These are phyloP conservation scores for Aegithalos caudatus DNA, from an alignment of 2,113 vertebrate genomes.

Conservation along the genomic window DNA sequence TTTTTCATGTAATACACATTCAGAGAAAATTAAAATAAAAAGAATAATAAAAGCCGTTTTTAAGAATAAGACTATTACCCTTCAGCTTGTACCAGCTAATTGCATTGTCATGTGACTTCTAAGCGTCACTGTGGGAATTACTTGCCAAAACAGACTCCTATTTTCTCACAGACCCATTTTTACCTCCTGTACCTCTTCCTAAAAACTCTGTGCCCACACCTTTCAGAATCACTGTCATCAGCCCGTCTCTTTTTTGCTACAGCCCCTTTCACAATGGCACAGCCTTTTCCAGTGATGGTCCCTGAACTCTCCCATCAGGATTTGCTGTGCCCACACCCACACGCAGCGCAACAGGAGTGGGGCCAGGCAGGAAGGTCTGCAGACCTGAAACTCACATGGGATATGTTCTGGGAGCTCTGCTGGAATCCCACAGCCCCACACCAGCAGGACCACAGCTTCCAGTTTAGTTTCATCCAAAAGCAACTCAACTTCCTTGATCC, in stretches of 20 bases:
- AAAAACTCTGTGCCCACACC: background rate
- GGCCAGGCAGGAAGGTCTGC: background rate
- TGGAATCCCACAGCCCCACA: background rate
- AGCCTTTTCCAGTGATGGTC: background rate
- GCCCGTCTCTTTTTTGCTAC: background rate
- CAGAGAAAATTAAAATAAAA: background rate
- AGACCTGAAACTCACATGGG: fast-evolving
- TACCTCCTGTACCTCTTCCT: background rate
- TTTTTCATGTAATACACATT: background rate
- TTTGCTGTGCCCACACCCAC: background rate
- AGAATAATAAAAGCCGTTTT: background rate
- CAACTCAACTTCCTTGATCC: background rate
- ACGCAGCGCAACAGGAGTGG: background rate
- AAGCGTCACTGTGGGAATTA: background rate
- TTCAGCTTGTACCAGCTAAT: background rate
- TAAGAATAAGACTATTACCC: background rate
- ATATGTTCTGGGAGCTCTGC: background rate
- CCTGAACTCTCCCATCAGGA: background rate
- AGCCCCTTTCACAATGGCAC: background rate
- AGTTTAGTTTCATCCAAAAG: background rate
- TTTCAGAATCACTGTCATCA: fast-evolving
- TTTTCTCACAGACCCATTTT: background rate
- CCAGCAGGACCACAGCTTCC: background rate
- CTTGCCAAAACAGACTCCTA: background rate
- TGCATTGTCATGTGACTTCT: background rate